Evolutionary conservation across 1,140 invertebrate species (phyloP).

Genomic region (Cardiocondyla obscurior): DNA sequence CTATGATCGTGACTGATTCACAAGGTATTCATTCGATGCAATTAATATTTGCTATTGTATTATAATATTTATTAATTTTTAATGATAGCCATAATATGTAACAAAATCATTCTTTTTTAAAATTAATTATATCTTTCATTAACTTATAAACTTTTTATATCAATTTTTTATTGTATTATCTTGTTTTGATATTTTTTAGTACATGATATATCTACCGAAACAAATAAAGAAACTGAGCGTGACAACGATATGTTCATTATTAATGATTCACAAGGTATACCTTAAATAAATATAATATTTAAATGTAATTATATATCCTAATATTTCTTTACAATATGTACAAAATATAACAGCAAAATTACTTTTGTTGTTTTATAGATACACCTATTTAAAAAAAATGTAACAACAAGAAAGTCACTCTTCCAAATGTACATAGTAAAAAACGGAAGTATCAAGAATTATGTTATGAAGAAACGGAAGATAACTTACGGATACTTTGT

Average conservation of each 20-base stretch:
- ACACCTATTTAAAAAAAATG: background rate
- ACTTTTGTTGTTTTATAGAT: background rate
- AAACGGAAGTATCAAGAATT: background rate
- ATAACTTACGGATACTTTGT: background rate
- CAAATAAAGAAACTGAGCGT: too few relatives aligned
- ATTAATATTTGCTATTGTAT: background rate
- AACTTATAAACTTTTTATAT: too few relatives aligned
- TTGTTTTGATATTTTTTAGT: too few relatives aligned
- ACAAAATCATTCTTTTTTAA: too few relatives aligned
- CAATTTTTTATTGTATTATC: too few relatives aligned
- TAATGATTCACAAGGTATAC: background rate
- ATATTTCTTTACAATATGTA: background rate
- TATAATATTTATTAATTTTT: background rate
- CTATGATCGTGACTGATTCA: background rate
- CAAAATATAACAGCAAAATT: background rate
- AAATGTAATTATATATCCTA: background rate
- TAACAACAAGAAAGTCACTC: background rate
- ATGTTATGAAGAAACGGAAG: background rate
- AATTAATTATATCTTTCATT: too few relatives aligned
- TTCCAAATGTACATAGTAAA: background rate
- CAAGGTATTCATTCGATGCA: background rate
- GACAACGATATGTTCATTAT: background rate
- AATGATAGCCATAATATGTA: background rate
- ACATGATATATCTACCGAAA: too few relatives aligned
- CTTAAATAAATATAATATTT: background rate